These are phyloP conservation scores for Diceros bicornis DNA, from an alignment of 2,797 vertebrate species.

Conservation along the genomic window DNA sequence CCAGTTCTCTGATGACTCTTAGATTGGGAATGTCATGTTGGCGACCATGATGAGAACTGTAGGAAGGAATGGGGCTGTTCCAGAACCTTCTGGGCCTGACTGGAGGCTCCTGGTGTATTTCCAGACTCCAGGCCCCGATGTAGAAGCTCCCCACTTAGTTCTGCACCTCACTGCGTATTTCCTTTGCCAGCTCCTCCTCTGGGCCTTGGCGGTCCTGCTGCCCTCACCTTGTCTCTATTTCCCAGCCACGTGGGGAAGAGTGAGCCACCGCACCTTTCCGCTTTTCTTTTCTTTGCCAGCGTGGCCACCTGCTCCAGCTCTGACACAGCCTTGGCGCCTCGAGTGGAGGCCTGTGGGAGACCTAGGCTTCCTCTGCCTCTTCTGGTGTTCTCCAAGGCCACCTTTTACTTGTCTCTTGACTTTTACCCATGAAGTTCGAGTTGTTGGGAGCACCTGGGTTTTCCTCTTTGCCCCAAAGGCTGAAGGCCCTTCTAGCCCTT, in stretches of 20 bases:
- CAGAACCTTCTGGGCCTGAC: background rate
- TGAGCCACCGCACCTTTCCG: too few species aligned
- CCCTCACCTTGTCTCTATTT: rapidly evolving
- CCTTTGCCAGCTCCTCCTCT: background rate
- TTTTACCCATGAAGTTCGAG: background rate
- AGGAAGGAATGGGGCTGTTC: background rate
- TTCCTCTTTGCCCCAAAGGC: background rate
- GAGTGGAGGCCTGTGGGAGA: background rate
- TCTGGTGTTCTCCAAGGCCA: background rate
- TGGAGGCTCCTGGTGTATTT: background rate
- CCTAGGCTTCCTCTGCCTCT: background rate
- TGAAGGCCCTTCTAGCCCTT: background rate
- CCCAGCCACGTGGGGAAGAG: background rate
- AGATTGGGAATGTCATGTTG: rapidly evolving
- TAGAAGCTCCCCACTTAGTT: too few species aligned
- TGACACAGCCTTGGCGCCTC: background rate
- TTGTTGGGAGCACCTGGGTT: background rate
- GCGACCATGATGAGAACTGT: background rate
- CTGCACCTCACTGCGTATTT: rapidly evolving
- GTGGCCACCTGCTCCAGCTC: background rate
- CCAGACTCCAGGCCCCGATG: background rate
- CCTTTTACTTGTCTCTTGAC: background rate
- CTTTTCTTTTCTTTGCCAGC: background rate
- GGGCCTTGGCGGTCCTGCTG: background rate
- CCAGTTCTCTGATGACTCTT: background rate